Percentiles rank a stretch among this genome's conserved stretches.
These are phyloP conservation scores for Ancistrus triradiatus DNA, from an alignment of 2,113 vertebrate species.

Conservation along the genomic window DNA sequence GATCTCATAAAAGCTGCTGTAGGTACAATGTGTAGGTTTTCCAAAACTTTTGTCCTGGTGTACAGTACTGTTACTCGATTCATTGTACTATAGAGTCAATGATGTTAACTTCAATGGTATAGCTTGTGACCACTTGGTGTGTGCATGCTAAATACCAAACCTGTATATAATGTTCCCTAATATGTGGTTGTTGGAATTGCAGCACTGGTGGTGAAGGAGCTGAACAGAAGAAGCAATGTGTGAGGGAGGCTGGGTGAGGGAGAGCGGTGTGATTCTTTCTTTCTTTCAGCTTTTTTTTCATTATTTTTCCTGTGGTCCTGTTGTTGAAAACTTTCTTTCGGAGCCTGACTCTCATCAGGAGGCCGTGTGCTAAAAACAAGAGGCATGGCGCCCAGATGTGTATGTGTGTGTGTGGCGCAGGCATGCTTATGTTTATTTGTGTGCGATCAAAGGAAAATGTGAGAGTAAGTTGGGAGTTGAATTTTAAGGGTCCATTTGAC, in stretches of 20 bases:
- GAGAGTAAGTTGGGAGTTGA: conserved; percentile 13
- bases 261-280: conserved; percentile 24
- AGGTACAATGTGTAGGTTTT: too few species aligned
- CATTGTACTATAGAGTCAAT: too few species aligned
- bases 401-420: conserved; percentile 38
- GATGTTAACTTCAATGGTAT: too few species aligned
- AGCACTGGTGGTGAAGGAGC: background rate
- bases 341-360: conserved; percentile 54
- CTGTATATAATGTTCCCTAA: background rate
- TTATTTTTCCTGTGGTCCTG: conserved; percentile 27
- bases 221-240: background rate
- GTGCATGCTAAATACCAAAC: too few species aligned
- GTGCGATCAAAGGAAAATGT: conserved; percentile 29
- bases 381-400: conserved; percentile 67
- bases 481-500: conserved; percentile 28
- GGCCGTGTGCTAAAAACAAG: conserved; percentile 50
- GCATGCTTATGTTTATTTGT: conserved; percentile 22
- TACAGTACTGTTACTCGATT: too few species aligned
- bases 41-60: too few species aligned
- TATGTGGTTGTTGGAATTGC: background rate
- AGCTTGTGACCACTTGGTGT: too few species aligned
- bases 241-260: conserved; percentile 26
- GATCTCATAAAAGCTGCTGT: too few species aligned
- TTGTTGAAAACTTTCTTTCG: conserved; percentile 42
- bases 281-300: conserved; percentile 40